phyloP scores from a whole-genome alignment of 2,113 vertebrate genomes.

The Hippocampus abdominalis region DNA sequence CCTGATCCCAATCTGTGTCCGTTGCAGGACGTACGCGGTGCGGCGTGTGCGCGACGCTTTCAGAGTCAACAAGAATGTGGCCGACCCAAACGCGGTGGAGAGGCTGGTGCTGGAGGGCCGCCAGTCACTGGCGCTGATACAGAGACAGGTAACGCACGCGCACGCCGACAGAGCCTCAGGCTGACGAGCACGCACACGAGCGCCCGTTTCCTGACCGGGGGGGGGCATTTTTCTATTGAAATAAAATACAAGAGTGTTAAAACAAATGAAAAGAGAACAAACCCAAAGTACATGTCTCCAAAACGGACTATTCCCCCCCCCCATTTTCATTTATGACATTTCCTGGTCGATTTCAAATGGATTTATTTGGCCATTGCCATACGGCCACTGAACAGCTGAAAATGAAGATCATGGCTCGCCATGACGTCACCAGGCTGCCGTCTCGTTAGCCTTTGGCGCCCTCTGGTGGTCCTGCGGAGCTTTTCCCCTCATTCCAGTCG shows the following conservation, averaged over 20 bases:
- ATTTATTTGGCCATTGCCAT: too few species aligned
- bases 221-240: too few species aligned
- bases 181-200: constrained; percentile 49
- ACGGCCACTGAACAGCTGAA: too few species aligned
- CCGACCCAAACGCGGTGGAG: constrained; percentile 77
- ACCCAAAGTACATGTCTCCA: too few species aligned
- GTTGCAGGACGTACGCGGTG: constrained; percentile 82
- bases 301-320: too few species aligned
- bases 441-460: constrained; percentile 29
- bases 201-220: constrained; percentile 39
- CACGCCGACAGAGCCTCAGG: constrained; percentile 13
- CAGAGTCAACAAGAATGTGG: constrained; percentile 81
- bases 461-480: constrained; percentile 45
- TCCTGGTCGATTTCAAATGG: too few species aligned
- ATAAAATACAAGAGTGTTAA: too few species aligned
- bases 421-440: neutral
- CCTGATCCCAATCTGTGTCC: neutral
- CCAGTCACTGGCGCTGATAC: constrained; percentile 79
- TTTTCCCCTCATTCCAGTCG: neutral
- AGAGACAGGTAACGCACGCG: constrained; percentile 80
- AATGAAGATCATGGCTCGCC: too few species aligned
- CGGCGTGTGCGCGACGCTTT: constrained; percentile 89
- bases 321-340: too few species aligned
- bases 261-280: too few species aligned
- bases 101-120: constrained; percentile 78